A percentile compares a stretch with the other conserved stretches of the same genome.
These are phyloP conservation scores for Melanophora roralis DNA, from an alignment of 2,888 invertebrate species.

Conservation along the genomic window DNA sequence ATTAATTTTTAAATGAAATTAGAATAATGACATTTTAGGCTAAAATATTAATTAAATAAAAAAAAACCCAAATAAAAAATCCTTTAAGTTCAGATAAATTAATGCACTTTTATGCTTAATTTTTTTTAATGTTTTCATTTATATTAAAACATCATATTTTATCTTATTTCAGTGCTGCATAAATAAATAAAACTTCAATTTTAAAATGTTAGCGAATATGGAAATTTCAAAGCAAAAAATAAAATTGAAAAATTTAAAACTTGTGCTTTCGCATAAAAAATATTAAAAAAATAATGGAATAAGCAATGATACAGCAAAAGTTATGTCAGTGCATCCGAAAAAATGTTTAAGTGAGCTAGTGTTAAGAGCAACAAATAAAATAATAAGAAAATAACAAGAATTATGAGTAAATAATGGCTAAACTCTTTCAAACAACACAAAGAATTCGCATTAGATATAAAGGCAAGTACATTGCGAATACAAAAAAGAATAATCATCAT, in stretches of 20 bases:
- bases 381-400: neutral
- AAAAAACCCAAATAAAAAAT: neutral
- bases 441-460: constrained; percentile 51
- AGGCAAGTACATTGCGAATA: constrained; percentile 25
- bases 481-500: neutral
- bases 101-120: constrained; percentile 29
- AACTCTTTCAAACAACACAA: constrained; percentile 49
- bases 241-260: too few species aligned
- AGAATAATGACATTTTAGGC: neutral
- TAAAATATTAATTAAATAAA: neutral
- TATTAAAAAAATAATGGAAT: neutral
- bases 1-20: constrained; percentile 35
- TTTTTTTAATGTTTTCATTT: constrained; percentile 3
- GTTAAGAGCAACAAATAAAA: neutral
- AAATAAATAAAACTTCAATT: constrained; percentile 38
- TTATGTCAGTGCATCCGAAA: neutral
- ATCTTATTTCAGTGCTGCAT: constrained; percentile 48
- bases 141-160: constrained; percentile 4
- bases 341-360: too few species aligned
- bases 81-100: constrained; percentile 22
- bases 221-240: constrained; percentile 37
- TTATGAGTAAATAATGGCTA: constrained; percentile 26
- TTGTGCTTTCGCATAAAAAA: too few species aligned
- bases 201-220: constrained; percentile 10
- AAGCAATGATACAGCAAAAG: constrained; percentile 1